Conservation (phyloP, 2,797 vertebrate species). For the Sciurus carolinensis region DNA sequence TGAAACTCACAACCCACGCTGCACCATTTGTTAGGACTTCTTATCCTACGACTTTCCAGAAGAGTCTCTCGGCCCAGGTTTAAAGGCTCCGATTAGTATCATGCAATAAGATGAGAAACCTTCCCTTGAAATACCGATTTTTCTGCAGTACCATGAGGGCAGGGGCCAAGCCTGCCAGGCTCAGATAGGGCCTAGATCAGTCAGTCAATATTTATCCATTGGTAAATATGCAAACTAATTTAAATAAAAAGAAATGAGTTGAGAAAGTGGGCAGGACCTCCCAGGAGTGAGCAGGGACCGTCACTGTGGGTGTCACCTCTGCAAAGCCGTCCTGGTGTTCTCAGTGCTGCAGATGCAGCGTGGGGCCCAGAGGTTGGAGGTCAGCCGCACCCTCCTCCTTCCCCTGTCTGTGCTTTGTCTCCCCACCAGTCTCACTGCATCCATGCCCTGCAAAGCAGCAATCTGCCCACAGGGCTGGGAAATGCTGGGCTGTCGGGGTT, state of each 20-base stretch:
- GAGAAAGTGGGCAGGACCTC: too few relatives aligned
- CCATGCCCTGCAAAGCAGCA: too few relatives aligned
- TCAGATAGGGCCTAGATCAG: background rate
- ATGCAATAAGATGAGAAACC: fast-evolving
- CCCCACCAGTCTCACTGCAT: background rate
- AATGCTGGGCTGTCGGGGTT: too few relatives aligned
- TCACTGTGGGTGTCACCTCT: fast-evolving
- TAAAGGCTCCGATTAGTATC: background rate
- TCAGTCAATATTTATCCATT: background rate
- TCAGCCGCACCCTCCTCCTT: too few relatives aligned
- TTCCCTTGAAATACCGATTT: background rate
- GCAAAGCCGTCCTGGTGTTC: background rate
- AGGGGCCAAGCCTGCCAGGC: background rate
- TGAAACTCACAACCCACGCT: background rate
- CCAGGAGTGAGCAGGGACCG: background rate
- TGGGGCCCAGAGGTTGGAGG: background rate
- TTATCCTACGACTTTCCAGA: background rate
- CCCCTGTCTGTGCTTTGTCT: background rate
- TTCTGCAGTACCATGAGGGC: background rate
- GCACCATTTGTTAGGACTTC: background rate
- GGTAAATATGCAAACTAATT: too few relatives aligned
- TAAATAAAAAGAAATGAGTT: background rate
- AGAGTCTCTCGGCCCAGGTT: background rate
- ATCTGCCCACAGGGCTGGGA: too few relatives aligned
- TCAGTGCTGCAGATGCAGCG: fast-evolving